phyloP scores from a whole-genome alignment of 2,797 vertebrate species.

The Columba guinea region DNA sequence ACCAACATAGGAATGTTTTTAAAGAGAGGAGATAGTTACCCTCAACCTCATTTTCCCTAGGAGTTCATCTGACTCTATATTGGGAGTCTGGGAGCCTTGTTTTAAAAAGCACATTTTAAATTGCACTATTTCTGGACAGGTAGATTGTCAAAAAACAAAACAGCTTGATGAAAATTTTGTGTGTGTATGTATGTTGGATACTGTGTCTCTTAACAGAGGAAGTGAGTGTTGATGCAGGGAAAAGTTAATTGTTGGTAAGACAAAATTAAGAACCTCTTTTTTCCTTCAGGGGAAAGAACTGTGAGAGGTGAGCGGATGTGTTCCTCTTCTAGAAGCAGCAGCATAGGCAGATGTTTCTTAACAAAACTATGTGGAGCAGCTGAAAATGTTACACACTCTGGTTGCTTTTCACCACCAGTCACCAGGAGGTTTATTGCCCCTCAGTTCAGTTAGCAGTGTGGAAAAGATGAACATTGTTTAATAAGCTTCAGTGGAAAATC shows the following conservation, averaged over 20 bases:
- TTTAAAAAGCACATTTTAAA: neutral
- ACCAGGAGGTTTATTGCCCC: neutral
- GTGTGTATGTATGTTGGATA: neutral
- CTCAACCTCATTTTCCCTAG: neutral
- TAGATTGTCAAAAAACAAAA: neutral
- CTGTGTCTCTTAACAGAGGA: neutral
- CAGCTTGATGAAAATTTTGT: neutral
- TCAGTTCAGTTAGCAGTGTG: neutral
- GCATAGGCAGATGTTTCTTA: neutral
- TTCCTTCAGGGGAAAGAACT: neutral
- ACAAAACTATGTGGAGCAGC: neutral
- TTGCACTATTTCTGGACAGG: neutral
- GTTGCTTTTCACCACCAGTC: neutral
- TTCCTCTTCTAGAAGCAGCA: neutral
- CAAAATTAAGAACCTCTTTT: neutral
- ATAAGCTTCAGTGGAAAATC: neutral
- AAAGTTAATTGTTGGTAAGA: constrained; percentile 42
- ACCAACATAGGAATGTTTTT: neutral
- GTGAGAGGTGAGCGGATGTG: neutral
- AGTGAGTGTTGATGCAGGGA: neutral
- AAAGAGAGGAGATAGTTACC: neutral
- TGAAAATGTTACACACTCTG: neutral
- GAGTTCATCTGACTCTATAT: neutral
- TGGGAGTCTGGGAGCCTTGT: neutral
- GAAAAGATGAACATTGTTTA: neutral